These are phyloP conservation scores for Prochilodus magdalenae DNA, from an alignment of 2,113 vertebrate genomes.

Conservation along the genomic window DNA sequence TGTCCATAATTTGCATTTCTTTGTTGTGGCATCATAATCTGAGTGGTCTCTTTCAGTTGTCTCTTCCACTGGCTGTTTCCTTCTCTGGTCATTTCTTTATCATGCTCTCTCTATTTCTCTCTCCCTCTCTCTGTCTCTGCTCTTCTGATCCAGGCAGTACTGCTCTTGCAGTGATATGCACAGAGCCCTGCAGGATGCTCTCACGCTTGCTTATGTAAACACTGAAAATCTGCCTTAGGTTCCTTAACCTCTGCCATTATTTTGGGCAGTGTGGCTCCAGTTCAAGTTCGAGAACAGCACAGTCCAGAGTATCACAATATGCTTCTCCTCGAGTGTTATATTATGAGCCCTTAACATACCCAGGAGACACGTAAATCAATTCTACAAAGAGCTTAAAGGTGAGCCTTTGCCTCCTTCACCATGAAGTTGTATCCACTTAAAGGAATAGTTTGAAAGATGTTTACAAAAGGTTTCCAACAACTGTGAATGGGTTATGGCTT, in stretches of 20 bases:
- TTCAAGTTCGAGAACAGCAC: background rate
- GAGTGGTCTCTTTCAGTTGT: background rate
- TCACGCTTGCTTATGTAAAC: constrained; percentile 17
- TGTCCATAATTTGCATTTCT: background rate
- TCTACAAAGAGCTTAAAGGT: background rate
- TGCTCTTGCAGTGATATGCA: background rate
- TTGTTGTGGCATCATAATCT: background rate
- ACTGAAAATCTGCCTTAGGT: background rate
- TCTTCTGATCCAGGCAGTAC: constrained; percentile 1
- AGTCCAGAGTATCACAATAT: constrained; percentile 3
- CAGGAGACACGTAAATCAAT: constrained; percentile 19
- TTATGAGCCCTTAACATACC: background rate
- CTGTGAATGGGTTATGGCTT: background rate
- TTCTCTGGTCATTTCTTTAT: background rate
- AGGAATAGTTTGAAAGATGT: background rate
- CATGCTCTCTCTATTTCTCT: background rate
- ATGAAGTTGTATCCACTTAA: background rate
- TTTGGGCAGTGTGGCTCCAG: constrained; percentile 5
- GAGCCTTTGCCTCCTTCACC: background rate
- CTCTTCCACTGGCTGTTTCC: background rate
- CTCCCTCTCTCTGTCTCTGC: background rate
- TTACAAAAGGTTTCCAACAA: background rate
- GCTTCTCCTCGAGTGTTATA: constrained; percentile 1
- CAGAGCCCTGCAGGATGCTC: constrained; percentile 15
- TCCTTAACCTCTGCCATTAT: constrained; percentile 14